Conservation (phyloP, 2,888 invertebrate species). For the Drosophila hamatofila region DNA sequence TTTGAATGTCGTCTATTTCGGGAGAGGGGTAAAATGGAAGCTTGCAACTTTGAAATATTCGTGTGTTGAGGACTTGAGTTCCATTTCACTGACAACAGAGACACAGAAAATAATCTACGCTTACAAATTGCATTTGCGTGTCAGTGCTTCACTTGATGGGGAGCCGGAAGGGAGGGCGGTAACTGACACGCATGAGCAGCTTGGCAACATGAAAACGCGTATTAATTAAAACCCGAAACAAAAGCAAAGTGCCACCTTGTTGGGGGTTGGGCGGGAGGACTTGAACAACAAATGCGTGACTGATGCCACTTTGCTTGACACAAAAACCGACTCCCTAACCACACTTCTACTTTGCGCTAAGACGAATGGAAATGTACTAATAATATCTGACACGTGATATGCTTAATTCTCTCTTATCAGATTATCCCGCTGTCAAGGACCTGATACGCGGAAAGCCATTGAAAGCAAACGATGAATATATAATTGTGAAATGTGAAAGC, state of each 20-base stretch:
- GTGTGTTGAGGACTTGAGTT: not conserved
- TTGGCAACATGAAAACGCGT: slow-evolving; percentile 67
- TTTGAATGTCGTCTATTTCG: slow-evolving; percentile 38
- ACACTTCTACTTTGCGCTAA: not conserved
- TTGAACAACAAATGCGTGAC: slow-evolving; percentile 37
- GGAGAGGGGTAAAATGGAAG: not conserved
- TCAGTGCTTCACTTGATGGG: slow-evolving; percentile 31
- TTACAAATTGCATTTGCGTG: slow-evolving; percentile 77
- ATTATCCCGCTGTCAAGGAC: slow-evolving; percentile 5
- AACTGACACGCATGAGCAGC: slow-evolving; percentile 51
- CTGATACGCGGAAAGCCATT: not conserved
- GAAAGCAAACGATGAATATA: slow-evolving; percentile 5
- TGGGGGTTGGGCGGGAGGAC: slow-evolving; percentile 27
- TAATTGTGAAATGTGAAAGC: not conserved
- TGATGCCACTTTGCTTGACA: slow-evolving; percentile 40
- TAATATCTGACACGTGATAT: slow-evolving; percentile 63
- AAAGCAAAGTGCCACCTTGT: slow-evolving; percentile 25
- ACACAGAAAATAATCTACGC: slow-evolving; percentile 54
- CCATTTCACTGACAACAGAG: slow-evolving; percentile 35
- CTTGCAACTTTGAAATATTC: slow-evolving; percentile 1
- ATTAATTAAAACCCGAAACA: slow-evolving; percentile 71
- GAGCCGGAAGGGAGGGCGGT: not conserved
- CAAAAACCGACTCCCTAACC: not conserved
- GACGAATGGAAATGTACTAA: slow-evolving; percentile 60
- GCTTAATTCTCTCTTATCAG: slow-evolving; percentile 49